Evolutionary conservation across 2,113 vertebrate genomes (phyloP).

Genomic region (Phrynosoma blainvillii): DNA sequence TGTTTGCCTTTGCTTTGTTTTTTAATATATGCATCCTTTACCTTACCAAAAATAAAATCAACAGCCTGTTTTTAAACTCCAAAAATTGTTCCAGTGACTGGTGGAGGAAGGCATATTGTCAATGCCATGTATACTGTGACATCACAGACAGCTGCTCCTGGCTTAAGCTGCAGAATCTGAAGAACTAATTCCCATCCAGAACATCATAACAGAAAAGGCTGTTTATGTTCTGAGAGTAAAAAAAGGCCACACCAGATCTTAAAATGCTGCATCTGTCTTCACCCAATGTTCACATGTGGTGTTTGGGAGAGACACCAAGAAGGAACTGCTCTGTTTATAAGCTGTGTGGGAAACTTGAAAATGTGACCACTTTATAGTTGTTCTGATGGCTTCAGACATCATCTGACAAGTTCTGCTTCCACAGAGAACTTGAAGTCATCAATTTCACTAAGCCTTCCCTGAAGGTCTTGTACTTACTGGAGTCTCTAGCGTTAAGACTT

Average conservation of each 20-base stretch:
- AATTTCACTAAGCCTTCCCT: neutral
- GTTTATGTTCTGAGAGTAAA: neutral
- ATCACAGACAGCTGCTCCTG: neutral
- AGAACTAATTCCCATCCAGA: no score
- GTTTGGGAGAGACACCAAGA: neutral
- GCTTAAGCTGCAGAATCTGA: neutral
- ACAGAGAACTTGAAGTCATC: neutral
- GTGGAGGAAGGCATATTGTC: neutral
- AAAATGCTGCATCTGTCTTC: neutral
- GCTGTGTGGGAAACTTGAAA: neutral
- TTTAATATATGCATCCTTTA: neutral
- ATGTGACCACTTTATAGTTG: neutral
- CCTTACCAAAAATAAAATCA: neutral
- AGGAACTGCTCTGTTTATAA: neutral
- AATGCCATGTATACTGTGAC: neutral
- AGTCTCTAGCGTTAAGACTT: neutral
- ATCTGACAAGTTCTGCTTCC: neutral
- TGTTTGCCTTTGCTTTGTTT: no score
- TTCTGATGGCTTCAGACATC: neutral
- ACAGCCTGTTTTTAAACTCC: neutral
- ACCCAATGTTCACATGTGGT: neutral
- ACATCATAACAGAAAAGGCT: neutral
- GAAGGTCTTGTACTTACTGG: neutral
- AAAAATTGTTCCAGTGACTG: neutral
- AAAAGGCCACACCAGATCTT: neutral